Percentiles rank a stretch among this genome's conserved stretches.
These are phyloP conservation scores for Plagiodera versicolora DNA, from an alignment of 2,888 invertebrate genomes.

Conservation along the genomic window DNA sequence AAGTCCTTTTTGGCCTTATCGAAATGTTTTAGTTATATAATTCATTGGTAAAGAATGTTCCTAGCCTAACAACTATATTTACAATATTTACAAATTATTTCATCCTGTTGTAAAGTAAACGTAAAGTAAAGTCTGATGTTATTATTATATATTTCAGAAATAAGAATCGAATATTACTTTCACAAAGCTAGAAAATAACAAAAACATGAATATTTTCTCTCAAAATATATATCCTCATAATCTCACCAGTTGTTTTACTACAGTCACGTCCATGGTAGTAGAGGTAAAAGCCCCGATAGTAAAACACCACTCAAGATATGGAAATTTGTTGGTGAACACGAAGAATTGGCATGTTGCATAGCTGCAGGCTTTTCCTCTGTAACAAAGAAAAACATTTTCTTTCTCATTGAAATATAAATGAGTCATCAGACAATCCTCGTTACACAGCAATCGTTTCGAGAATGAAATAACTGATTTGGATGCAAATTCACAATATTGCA, in stretches of 20 bases:
- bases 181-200: neutral
- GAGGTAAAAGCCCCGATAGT: slow-evolving; percentile 38
- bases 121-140: slow-evolving; percentile 1
- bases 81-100: slow-evolving; percentile 44
- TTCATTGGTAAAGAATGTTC: slow-evolving; percentile 12
- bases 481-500: too few species aligned
- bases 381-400: slow-evolving; percentile 37
- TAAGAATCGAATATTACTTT: too few species aligned
- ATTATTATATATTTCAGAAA: neutral
- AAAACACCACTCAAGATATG: slow-evolving; percentile 41
- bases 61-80: slow-evolving; percentile 7
- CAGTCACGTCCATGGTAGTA: slow-evolving; percentile 38
- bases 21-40: slow-evolving; percentile 24
- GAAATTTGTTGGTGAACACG: slow-evolving; percentile 43
- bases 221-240: neutral
- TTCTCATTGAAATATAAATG: too few species aligned
- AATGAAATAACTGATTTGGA: too few species aligned
- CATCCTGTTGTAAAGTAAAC: slow-evolving; percentile 24
- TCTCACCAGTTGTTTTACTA: slow-evolving; percentile 21
- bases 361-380: slow-evolving; percentile 74
- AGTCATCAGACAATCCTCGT: too few species aligned
- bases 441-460: too few species aligned
- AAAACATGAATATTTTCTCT: neutral
- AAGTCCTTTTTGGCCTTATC: slow-evolving; percentile 39
- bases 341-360: slow-evolving; percentile 70